Base-by-base conservation (phyloP, 2,113 vertebrate genomes). In the Phainopepla nitens region DNA sequence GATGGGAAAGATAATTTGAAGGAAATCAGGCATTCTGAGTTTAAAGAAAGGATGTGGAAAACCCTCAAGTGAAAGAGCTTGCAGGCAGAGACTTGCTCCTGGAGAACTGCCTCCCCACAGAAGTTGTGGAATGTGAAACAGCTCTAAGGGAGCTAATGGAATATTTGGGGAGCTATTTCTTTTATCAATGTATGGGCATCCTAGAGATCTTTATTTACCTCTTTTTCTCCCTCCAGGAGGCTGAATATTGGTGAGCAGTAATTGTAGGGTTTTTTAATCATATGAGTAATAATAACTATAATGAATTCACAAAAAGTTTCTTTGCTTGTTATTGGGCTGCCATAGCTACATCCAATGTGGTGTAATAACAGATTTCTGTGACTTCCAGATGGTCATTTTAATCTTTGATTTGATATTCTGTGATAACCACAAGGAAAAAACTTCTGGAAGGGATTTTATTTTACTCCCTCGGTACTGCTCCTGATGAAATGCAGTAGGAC, bases 181-280 rank as follows among this genome's bases (percentile, higher is more conserved):
- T 61, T 62, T 29, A 33, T 42, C 64, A 60, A 9, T 8, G 14
- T 25, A 51, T 24, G 10, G 19, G 22, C 20, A 77, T 36, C 42
- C 29, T 76, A 27, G 11, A 64, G 6, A 94, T 33, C 56, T 6
- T 78, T 53, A 53, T 49, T 60, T 49, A 33, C 28, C 13, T 29
- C 28, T 56, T 81, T 42, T 87, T 19, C 49, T 49, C 44, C 23
- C 21, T 19, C 10, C 61, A 27, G 35, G 15, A 81, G 45, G 18
- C 24, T 62, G 47, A 58, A 58, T 72, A 69, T 28, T 41, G 28
- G 65, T 45, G 7, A 80, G 5, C 22, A 71, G 8, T 15, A 61
- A 56, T 8, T 76, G 19, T 6, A 41, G 23, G 7, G 0, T 0
- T 6, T 36, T 93, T 75, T 10, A 17, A 42, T 88, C 0, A 0